Base-by-base conservation (phyloP, 2,113 vertebrate genomes). In the Thinocorus orbignyianus region DNA sequence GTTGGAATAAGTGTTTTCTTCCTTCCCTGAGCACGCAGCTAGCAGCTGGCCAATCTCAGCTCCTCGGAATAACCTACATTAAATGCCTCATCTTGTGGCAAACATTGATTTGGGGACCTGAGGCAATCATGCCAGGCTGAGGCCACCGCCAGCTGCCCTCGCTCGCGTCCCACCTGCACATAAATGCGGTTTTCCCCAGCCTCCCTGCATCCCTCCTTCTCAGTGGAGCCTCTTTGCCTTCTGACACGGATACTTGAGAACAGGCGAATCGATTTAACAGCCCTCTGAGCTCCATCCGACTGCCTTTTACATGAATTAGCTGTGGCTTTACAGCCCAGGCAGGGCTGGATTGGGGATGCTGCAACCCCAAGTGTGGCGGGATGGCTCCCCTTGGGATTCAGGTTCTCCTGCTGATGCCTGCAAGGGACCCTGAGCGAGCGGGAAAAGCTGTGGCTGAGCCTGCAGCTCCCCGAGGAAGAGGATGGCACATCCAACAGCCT, bases 341-440 rank as follows among this genome's bases (percentile, higher is more conserved):
- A 39, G 42, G 31, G 41, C 35, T 68, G 62, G 51, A 7, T 22
- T 4, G 15, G 48, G 30, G 49, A 31, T 3, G 9, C 13, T 20
- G 41, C 6, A 49, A 23, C 77, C 33, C 61, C 25, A 3, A 4
- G 3, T 48, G 49, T 39, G 24, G 49, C 2, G 4, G 74, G 11
- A 13, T 4, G 7, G 31, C 48, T 55, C 62, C 52, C 3, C 2
- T 1, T 17, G 62, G 51, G 18, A 46, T 9, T 24, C 37, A 28
- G 51, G 15, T 13, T 58, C n/a, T 48, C 19, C 52, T 30, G 33
- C 62, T 6, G 64, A 16, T 28, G 76, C 57, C 31, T 12, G 46
- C 60, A 6, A 44, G 31, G 24, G 24, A 51, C 14, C 18, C 61
- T 1, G 6, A 20, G 30, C 28, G 13, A 1, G 4, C 0, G 3